Conservation (phyloP, 2,888 invertebrate genomes). For the Polydrusus pterygomalis region DNA sequence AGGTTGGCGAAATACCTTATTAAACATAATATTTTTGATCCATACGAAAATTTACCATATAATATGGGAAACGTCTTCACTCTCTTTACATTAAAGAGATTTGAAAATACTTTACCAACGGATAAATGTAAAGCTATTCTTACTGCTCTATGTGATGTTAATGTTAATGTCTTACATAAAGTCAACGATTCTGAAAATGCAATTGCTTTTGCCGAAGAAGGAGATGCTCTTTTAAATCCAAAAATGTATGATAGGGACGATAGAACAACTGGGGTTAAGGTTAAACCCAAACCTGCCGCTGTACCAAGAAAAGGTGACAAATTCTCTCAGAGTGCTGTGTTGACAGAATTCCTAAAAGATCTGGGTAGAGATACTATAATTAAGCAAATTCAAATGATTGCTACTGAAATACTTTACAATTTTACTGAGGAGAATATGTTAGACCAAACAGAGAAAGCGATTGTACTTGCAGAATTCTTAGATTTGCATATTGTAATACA, state of each 20-base stretch:
- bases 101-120: constrained; percentile 60
- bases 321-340: constrained; percentile 6
- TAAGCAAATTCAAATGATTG: constrained; percentile 58
- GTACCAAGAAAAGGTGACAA: too few relatives aligned
- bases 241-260: constrained; percentile 15
- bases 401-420: constrained; percentile 61
- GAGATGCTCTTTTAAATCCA: constrained; percentile 30
- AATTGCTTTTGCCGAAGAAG: constrained; percentile 63
- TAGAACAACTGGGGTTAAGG: too few relatives aligned
- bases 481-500: constrained; percentile 57
- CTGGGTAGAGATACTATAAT: constrained; percentile 57
- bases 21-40: constrained; percentile 61
- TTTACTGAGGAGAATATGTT: constrained; percentile 61
- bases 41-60: constrained; percentile 63
- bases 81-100: constrained; percentile 65
- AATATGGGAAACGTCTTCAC: constrained; percentile 68
- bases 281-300: constrained; percentile 28
- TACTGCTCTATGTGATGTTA: constrained; percentile 60
- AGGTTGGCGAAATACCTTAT: constrained; percentile 63
- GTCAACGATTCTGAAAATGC: constrained; percentile 64
- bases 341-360: constrained; percentile 58
- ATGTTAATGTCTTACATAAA: constrained; percentile 65
- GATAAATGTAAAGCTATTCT: constrained; percentile 60
- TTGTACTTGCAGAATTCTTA: constrained; percentile 62
- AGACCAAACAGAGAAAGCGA: constrained; percentile 58